A percentile compares a stretch with the other conserved stretches of the same genome.
These are phyloP conservation scores for Nemoura dubitans DNA, from an alignment of 2,888 invertebrate genomes.

Conservation along the genomic window DNA sequence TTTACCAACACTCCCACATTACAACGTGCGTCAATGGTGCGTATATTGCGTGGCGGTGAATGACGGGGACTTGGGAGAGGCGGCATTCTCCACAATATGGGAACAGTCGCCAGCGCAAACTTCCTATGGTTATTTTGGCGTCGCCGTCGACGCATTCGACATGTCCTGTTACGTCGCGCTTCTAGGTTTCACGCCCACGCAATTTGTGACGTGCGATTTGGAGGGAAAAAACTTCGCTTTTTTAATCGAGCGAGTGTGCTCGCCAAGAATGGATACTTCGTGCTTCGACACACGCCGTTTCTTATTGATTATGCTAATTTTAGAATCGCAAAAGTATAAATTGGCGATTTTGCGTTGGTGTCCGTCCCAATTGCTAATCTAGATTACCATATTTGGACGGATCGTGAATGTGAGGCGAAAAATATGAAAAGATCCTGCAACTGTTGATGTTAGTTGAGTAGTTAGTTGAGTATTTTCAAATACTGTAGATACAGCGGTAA, in stretches of 20 bases:
- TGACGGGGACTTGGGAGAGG: too few relatives aligned
- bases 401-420: too few relatives aligned
- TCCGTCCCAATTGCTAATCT: background rate
- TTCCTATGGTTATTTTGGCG: background rate
- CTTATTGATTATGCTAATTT: background rate
- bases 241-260: background rate
- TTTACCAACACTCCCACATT: background rate
- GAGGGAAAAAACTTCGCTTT: background rate
- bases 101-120: background rate
- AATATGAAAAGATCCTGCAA: too few relatives aligned
- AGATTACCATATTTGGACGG: too few relatives aligned
- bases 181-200: background rate
- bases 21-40: background rate
- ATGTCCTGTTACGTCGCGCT: background rate
- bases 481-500: too few relatives aligned
- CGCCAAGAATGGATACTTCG: background rate
- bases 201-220: background rate
- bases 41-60: too few relatives aligned
- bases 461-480: too few relatives aligned
- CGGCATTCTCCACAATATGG: too few relatives aligned
- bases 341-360: background rate
- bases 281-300: background rate
- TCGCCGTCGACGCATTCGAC: background rate
- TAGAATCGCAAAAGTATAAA: background rate
- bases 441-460: too few relatives aligned